Percentiles rank a stretch among this genome's conserved stretches.
These are phyloP conservation scores for Galleria mellonella DNA, from an alignment of 1,140 invertebrate species.

Conservation along the genomic window DNA sequence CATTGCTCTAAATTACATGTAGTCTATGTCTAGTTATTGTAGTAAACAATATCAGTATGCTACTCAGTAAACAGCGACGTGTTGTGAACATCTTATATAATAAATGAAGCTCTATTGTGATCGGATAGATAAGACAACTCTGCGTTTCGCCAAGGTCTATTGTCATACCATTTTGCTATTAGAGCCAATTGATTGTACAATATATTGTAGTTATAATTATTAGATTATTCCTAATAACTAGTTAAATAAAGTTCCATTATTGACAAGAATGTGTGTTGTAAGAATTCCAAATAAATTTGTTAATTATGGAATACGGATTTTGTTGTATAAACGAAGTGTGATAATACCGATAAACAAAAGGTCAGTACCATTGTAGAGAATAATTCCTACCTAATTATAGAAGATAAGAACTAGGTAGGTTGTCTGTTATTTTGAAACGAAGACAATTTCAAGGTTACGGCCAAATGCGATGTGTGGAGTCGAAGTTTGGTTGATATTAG, in stretches of 20 bases:
- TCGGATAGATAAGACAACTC: conserved; percentile 7
- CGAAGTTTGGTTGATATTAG: too few relatives aligned
- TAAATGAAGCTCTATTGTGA: conserved; percentile 5
- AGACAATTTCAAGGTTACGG: neutral
- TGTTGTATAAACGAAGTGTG: neutral
- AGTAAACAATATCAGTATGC: conserved; percentile 2
- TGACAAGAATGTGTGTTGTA: too few relatives aligned
- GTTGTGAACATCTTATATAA: conserved; percentile 11
- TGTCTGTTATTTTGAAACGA: neutral
- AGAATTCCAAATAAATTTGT: too few relatives aligned
- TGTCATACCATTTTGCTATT: conserved; percentile 4
- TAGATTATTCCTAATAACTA: too few relatives aligned
- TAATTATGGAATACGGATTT: neutral
- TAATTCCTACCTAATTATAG: too few relatives aligned
- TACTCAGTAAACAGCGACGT: neutral
- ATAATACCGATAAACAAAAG: too few relatives aligned
- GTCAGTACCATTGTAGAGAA: too few relatives aligned
- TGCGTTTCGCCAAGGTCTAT: conserved; percentile 12
- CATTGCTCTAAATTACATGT: too few relatives aligned
- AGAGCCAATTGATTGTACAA: conserved; percentile 8
- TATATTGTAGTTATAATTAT: too few relatives aligned
- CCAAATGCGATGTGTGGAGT: neutral
- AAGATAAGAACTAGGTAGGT: neutral
- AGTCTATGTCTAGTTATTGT: too few relatives aligned
- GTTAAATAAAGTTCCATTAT: too few relatives aligned